A percentile compares a stretch with the other conserved stretches of the same genome.
Conservation (phyloP, 2,113 vertebrate species). For the Crocuta crocuta region DNA sequence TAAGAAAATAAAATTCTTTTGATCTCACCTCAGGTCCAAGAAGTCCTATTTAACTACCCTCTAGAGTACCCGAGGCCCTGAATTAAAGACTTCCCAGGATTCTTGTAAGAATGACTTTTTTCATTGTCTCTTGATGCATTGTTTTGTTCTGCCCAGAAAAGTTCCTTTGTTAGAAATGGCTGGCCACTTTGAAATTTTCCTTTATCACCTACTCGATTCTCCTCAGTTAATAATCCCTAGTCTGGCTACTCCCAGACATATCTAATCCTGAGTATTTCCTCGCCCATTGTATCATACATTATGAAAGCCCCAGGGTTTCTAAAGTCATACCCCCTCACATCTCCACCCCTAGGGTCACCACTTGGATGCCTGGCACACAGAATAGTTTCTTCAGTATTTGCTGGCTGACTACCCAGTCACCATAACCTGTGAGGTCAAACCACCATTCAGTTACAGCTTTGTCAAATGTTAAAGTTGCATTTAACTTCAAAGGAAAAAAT, state of each 20-base stretch:
- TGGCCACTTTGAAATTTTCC: not conserved
- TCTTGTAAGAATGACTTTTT: not conserved
- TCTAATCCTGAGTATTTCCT: not conserved
- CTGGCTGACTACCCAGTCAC: not conserved
- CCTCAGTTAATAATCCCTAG: not conserved
- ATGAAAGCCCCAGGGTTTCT: not conserved
- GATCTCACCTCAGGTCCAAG: not conserved
- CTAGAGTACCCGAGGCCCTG: not conserved
- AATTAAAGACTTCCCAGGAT: not conserved
- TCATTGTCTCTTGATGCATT: not conserved
- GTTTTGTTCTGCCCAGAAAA: not conserved
- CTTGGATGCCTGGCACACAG: not conserved
- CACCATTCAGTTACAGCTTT: not conserved
- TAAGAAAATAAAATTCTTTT: slow-evolving; percentile 23
- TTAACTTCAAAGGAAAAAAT: not conserved
- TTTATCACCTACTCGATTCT: not conserved
- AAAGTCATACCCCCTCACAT: not conserved
- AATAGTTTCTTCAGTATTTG: not conserved
- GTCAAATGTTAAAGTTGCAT: not conserved
- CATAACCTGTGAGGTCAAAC: not conserved
- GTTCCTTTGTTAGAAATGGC: not conserved
- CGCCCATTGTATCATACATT: not conserved
- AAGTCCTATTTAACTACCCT: not conserved
- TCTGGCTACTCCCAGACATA: not conserved
- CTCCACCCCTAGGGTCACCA: not conserved